These are phyloP conservation scores for Mylabris sibirica DNA, from an alignment of 2,888 invertebrate genomes.

Conservation along the genomic window DNA sequence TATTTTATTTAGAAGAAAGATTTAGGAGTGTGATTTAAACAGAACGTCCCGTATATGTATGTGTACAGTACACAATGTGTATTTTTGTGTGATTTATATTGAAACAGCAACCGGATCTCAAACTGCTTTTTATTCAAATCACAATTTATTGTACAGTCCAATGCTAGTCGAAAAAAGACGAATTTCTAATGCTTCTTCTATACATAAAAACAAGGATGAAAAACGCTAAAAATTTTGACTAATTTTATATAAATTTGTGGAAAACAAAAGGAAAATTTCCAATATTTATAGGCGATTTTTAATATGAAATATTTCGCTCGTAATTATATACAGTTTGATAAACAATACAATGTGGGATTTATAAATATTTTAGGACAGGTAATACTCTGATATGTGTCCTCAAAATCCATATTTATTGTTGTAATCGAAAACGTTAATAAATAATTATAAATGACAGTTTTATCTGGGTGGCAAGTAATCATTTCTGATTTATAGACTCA, in stretches of 20 bases:
- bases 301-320: too few relatives aligned
- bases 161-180: neutral
- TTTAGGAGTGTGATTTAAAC: conserved; percentile 14
- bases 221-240: neutral
- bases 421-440: conserved; percentile 5
- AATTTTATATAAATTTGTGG: neutral
- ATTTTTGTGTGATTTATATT: conserved; percentile 45
- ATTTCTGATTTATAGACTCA: neutral
- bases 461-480: neutral
- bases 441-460: conserved; percentile 10
- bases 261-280: neutral
- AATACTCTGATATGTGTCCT: neutral
- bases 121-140: conserved; percentile 38
- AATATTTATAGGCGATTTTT: too few relatives aligned
- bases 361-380: neutral
- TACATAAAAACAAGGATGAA: too few relatives aligned
- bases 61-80: conserved; percentile 32
- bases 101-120: conserved; percentile 36
- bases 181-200: neutral
- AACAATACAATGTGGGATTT: conserved; percentile 9
- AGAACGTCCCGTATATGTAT: conserved; percentile 16
- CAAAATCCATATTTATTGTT: conserved; percentile 6
- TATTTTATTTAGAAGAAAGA: neutral
- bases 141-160: conserved; percentile 35
- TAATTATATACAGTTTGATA: neutral